Evolutionary conservation across 2,113 vertebrate species (phyloP).

Genomic region (Porphyrio hochstetteri): DNA sequence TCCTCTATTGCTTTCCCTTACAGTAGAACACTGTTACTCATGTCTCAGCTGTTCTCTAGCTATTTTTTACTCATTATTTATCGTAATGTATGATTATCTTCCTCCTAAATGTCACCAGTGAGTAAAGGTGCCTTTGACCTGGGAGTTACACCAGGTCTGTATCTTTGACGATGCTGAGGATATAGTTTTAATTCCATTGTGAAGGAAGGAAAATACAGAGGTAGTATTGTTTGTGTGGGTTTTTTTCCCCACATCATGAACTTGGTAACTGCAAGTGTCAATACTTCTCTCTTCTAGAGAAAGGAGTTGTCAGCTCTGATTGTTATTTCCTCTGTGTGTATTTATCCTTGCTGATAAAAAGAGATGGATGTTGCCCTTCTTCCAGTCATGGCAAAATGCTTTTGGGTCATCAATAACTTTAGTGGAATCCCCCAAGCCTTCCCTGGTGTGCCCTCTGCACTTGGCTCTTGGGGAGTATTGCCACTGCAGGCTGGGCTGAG

Average conservation of each 20-base stretch:
- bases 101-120: constrained; percentile 11
- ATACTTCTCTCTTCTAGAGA: neutral
- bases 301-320: neutral
- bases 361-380: neutral
- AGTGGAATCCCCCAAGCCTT: neutral
- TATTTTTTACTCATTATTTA: constrained; percentile 22
- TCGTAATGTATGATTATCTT: neutral
- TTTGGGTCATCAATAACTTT: neutral
- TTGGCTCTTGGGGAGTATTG: neutral
- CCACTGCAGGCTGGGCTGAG: neutral
- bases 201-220: neutral
- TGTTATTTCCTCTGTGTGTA: neutral
- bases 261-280: neutral
- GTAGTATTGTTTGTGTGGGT: neutral
- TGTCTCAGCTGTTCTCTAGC: constrained; percentile 30
- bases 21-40: neutral
- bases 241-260: neutral
- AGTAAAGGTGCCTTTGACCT: neutral
- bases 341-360: neutral
- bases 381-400: neutral
- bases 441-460: neutral
- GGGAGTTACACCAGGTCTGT: neutral
- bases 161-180: neutral
- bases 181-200: neutral
- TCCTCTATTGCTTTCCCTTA: constrained; percentile 39